Base-by-base conservation (phyloP, 1,140 invertebrate genomes). In the Pachypeltis micranthus region DNA sequence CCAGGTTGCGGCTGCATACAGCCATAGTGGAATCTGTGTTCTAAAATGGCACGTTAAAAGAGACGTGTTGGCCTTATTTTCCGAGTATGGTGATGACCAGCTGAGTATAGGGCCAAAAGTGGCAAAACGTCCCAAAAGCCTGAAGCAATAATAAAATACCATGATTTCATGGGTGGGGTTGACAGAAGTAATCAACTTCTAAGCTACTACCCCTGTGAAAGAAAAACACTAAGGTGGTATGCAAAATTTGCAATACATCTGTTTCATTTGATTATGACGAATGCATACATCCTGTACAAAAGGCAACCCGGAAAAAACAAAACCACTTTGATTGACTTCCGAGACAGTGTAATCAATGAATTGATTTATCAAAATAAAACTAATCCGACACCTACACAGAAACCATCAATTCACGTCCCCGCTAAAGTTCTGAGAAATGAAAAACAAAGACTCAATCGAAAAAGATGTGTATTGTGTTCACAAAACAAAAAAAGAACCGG, bases 151-250 rank as follows among this genome's bases (percentile, higher is more conserved):
- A 27, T 63, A 7, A 27, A 65, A 12, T 67, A 65, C 55, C 65
- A 65, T 55, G 55, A 57, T 3, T 65, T 28, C 26, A 67, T 65
- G 66, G 55, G 34, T 59, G 63, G 61, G 16, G 31, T 67, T n/a
- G 66, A 65, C 57, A 25, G 61, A 26, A 26, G 19, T 1, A 62
- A 67, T 19, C 66, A 65, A 29, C 59, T 67, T 47, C 16, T 57
- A 2, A 12, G 34, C 0, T 65, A 65, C 24, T 67, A 67, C 51
- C 59, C 62, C 19, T 51, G 27, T 31, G 64, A 65, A 23, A 44
- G 64, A n/a, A 65, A 67, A 61, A 67, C 58, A 2, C 12, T 65
- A 21, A 62, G 56, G 24, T 65, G 64, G 62, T 67, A 67, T 29
- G 63, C 59, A 23, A 65, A 65, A 54, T 44, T 67, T 16, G 61